phyloP scores from a whole-genome alignment of 2,113 vertebrate species.

The Bagarius yarrelli region DNA sequence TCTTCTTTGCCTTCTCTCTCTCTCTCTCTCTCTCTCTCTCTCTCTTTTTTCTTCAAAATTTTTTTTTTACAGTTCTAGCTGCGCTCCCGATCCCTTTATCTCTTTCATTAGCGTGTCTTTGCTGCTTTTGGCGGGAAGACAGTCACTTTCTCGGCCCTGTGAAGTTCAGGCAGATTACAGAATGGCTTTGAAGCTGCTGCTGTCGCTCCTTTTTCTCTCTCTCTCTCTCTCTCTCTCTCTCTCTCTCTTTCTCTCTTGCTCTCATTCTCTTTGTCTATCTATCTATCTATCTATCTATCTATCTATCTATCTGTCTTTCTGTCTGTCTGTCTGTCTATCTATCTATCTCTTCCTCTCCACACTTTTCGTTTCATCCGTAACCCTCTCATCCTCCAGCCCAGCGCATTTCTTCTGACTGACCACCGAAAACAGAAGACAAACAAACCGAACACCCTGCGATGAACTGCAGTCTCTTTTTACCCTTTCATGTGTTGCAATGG shows the following conservation, averaged over 20 bases:
- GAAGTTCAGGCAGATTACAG: slow-evolving; percentile 99
- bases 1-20: slow-evolving; percentile 63
- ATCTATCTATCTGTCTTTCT: slow-evolving; percentile 34
- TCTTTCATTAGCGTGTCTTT: slow-evolving; percentile 96
- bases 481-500: slow-evolving; percentile 85
- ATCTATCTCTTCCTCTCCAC: slow-evolving; percentile 74
- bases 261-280: slow-evolving; percentile 82
- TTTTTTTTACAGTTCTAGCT: slow-evolving; percentile 78
- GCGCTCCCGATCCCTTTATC: slow-evolving; percentile 92
- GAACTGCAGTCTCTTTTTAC: slow-evolving; percentile 80
- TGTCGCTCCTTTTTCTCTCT: slow-evolving; percentile 83
- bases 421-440: slow-evolving; percentile 83
- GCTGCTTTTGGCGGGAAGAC: slow-evolving; percentile 91
- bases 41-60: slow-evolving; percentile 70
- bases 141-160: slow-evolving; percentile 96
- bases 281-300: slow-evolving; percentile 78
- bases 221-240: slow-evolving; percentile 79
- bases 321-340: slow-evolving; percentile 82
- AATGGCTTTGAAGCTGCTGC: slow-evolving; percentile 94
- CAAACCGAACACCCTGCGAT: slow-evolving; percentile 87
- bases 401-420: slow-evolving; percentile 91
- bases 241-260: slow-evolving; percentile 34
- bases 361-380: slow-evolving; percentile 73
- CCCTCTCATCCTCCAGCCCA: slow-evolving; percentile 86
- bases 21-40: slow-evolving; percentile 59